phyloP scores from a whole-genome alignment of 2,113 vertebrate species.

The Bufo gargarizans region DNA sequence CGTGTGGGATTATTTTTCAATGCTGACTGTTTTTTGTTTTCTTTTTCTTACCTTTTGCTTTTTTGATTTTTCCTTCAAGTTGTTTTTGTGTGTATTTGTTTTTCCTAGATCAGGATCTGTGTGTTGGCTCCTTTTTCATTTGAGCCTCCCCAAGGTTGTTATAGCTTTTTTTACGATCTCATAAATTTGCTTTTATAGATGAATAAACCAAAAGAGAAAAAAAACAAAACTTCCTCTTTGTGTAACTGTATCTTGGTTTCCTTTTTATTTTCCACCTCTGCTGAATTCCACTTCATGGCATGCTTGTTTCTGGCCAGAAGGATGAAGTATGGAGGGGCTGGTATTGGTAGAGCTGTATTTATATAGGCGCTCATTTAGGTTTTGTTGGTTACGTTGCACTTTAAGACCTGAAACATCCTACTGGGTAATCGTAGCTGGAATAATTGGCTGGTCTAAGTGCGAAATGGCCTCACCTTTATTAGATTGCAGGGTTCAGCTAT shows the following conservation, averaged over 20 bases:
- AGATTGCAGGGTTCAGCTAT: not conserved
- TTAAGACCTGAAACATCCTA: too few species aligned
- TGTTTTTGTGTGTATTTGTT: conserved; percentile 1
- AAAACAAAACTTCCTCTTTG: conserved; percentile 36
- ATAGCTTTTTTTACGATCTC: conserved; percentile 70
- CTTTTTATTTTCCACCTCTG: conserved; percentile 34
- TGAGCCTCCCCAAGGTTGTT: conserved; percentile 64
- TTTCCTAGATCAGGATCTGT: conserved; percentile 60
- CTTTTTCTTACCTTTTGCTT: conserved; percentile 40
- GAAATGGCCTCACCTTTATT: not conserved
- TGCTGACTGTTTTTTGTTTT: not conserved
- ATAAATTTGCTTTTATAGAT: conserved; percentile 72
- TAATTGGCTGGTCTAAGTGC: not conserved
- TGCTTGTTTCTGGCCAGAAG: not conserved
- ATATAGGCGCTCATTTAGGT: too few species aligned
- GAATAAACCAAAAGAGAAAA: conserved; percentile 61
- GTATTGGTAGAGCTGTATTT: too few species aligned
- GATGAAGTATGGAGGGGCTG: too few species aligned
- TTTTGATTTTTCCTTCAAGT: conserved; percentile 51
- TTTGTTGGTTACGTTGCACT: too few species aligned
- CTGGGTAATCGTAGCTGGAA: not conserved
- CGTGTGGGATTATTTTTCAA: conserved; percentile 36
- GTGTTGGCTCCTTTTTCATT: conserved; percentile 57
- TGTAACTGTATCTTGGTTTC: conserved; percentile 59
- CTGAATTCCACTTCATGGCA: conserved; percentile 21